Evolutionary conservation across 2,888 invertebrate species (phyloP).

Genomic region (Rhorus exstirpatorius): DNA sequence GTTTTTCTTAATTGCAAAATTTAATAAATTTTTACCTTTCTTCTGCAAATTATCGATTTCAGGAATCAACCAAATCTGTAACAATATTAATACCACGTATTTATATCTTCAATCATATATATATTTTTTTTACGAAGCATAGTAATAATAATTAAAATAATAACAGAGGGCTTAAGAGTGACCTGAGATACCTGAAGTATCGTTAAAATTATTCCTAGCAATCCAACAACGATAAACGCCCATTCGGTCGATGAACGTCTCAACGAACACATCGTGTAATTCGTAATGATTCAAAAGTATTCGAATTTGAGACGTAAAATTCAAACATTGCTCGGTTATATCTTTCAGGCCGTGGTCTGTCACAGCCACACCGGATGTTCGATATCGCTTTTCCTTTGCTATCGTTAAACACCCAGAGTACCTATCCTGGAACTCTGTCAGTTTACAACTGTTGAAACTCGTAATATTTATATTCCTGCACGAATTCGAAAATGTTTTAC

Average conservation of each 20-base stretch:
- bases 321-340: neutral
- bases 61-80: slow-evolving; percentile 47
- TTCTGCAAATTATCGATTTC: slow-evolving; percentile 7
- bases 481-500: neutral
- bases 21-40: slow-evolving; percentile 5
- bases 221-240: slow-evolving; percentile 52
- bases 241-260: slow-evolving; percentile 38
- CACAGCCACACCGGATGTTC: slow-evolving; percentile 58
- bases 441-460: neutral
- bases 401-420: slow-evolving; percentile 31
- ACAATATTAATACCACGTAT: slow-evolving; percentile 1
- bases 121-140: neutral
- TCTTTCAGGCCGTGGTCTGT: slow-evolving; percentile 14
- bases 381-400: slow-evolving; percentile 41
- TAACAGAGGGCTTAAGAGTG: neutral
- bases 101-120: no score
- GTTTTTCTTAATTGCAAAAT: neutral
- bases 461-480: neutral
- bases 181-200: slow-evolving; percentile 65
- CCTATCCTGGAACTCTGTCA: slow-evolving; percentile 5
- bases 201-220: slow-evolving; percentile 55
- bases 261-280: slow-evolving; percentile 24
- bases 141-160: neutral
- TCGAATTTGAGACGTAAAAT: neutral
- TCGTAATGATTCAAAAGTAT: neutral